Evolutionary conservation across 2,113 vertebrate genomes (phyloP).

Genomic region (Podarcis cretensis): DNA sequence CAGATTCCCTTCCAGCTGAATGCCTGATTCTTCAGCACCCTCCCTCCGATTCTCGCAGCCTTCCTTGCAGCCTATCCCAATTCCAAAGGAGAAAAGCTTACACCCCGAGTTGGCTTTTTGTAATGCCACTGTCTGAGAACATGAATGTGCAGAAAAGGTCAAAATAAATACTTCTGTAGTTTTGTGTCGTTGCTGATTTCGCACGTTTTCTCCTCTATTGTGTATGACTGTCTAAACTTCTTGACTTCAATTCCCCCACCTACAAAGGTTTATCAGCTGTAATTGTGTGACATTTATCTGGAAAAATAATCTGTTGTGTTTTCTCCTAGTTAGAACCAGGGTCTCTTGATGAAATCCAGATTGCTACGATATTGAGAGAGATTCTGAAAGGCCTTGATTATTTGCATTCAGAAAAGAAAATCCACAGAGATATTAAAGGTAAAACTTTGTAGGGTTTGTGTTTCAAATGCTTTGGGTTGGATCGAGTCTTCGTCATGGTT

Average conservation of each 20-base stretch:
- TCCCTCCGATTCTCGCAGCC: not conserved
- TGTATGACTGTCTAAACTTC: not conserved
- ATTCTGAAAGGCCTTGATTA: conserved; percentile 98
- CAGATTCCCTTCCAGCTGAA: not conserved
- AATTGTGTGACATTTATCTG: not conserved
- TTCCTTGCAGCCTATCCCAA: not conserved
- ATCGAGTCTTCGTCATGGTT: too few relatives aligned
- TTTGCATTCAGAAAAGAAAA: conserved; percentile 98
- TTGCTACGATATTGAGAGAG: conserved; percentile 95
- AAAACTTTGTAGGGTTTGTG: conserved; percentile 16
- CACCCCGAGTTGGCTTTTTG: not conserved
- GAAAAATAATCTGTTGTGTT: conserved; percentile 4
- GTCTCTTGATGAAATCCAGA: conserved; percentile 92
- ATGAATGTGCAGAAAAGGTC: not conserved
- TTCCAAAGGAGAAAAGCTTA: not conserved
- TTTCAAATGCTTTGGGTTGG: not conserved
- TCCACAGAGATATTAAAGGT: conserved; percentile 99
- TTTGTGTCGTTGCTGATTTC: not conserved
- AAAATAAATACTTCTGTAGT: not conserved
- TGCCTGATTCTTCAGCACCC: not conserved
- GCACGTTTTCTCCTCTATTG: not conserved
- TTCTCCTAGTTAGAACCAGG: conserved; percentile 90
- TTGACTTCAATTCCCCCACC: too few relatives aligned
- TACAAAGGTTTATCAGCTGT: not conserved
- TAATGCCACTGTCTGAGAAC: not conserved